phyloP scores from a whole-genome alignment of 2,113 vertebrate species.

The Colius striatus region DNA sequence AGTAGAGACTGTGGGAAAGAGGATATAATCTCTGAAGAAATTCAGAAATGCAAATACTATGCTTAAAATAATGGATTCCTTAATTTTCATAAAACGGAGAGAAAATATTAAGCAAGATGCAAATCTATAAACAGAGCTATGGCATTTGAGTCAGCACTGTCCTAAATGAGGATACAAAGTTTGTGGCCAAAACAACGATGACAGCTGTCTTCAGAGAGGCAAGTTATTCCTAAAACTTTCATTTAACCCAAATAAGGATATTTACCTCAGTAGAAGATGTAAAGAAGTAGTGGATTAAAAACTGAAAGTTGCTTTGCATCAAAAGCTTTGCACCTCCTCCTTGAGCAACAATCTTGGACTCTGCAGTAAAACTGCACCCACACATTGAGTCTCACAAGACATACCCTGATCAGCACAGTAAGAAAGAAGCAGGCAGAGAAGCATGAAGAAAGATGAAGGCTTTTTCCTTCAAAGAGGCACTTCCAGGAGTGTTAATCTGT shows the following conservation, averaged over 20 bases:
- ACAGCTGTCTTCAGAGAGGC: neutral
- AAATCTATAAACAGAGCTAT: neutral
- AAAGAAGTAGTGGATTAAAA: neutral
- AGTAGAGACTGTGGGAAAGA: neutral
- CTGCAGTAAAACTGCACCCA: conserved; percentile 2
- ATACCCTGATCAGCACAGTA: neutral
- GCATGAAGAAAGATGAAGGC: neutral
- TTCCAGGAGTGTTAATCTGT: neutral
- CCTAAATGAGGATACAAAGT: neutral
- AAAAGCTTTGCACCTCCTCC: neutral
- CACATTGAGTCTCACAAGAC: neutral
- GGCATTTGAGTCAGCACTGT: neutral
- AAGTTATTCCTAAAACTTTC: neutral
- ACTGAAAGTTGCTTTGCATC: neutral
- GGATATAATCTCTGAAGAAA: neutral
- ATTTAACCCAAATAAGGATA: neutral
- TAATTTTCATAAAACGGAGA: neutral
- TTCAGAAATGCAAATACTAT: neutral
- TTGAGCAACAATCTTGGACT: neutral
- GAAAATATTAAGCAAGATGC: neutral
- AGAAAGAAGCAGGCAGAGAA: neutral
- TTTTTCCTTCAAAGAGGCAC: neutral
- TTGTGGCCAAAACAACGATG: neutral
- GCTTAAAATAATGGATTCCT: neutral
- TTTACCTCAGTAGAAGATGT: neutral